Evolutionary conservation across 2,113 vertebrate genomes (phyloP).

Genomic region (Scytalopus superciliaris): DNA sequence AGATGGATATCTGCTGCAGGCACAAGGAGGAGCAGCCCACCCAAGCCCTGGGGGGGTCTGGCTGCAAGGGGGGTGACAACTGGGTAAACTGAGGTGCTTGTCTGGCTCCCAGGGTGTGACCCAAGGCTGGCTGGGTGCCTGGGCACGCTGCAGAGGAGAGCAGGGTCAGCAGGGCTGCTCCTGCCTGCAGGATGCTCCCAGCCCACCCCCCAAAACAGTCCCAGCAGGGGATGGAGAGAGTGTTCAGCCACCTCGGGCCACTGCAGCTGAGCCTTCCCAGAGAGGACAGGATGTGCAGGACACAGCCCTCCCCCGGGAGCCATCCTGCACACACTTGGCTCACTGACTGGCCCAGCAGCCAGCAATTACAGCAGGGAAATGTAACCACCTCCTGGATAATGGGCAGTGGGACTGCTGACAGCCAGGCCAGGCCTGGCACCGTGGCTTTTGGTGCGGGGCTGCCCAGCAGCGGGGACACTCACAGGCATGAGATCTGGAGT

Average conservation of each 20-base stretch:
- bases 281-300: background rate
- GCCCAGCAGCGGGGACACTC: background rate
- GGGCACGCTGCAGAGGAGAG: background rate
- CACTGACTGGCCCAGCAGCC: rapidly evolving
- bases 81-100: background rate
- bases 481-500: rapidly evolving
- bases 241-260: background rate
- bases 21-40: background rate
- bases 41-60: background rate
- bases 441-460: background rate
- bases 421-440: background rate
- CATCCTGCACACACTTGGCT: background rate
- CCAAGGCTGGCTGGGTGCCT: background rate
- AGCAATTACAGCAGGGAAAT: background rate
- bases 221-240: background rate
- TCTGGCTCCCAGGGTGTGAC: background rate
- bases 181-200: background rate
- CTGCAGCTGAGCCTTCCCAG: background rate
- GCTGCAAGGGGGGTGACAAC: too few species aligned
- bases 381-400: background rate
- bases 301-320: background rate
- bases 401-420: background rate
- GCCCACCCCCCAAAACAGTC: background rate
- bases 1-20: background rate
- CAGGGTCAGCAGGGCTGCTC: background rate